Conservation (phyloP, 2,797 vertebrate species). For the Thripadectes ignobilis region DNA sequence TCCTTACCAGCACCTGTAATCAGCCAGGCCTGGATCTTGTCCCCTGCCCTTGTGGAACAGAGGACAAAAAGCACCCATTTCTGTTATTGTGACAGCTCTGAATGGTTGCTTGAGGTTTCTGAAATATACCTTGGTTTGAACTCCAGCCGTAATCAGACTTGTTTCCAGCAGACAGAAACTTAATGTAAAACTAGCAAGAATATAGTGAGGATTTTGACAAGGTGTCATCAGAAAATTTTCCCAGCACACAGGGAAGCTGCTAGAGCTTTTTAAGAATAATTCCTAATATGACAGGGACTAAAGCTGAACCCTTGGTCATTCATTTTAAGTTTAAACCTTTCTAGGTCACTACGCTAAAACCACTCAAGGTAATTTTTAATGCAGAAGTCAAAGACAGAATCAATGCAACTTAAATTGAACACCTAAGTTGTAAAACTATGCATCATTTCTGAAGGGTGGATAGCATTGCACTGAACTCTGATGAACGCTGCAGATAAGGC, state of each 20-base stretch:
- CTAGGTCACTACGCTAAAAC: neutral
- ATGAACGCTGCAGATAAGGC: neutral
- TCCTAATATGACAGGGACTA: slow-evolving; percentile 5
- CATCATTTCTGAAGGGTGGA: neutral
- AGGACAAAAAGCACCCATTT: neutral
- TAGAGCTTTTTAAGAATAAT: slow-evolving; percentile 1
- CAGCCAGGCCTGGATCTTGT: neutral
- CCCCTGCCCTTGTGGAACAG: neutral
- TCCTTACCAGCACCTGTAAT: neutral
- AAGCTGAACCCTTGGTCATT: neutral
- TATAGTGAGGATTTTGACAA: slow-evolving; percentile 14
- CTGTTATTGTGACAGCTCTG: neutral
- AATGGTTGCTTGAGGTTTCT: neutral
- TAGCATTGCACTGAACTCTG: neutral
- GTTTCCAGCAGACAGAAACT: neutral
- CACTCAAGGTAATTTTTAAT: neutral
- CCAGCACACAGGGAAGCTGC: neutral
- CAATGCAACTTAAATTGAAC: neutral
- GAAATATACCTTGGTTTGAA: neutral
- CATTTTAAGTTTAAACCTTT: slow-evolving; percentile 19
- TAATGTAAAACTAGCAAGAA: neutral
- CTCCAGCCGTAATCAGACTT: neutral
- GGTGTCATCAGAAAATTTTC: neutral
- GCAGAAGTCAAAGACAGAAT: neutral
- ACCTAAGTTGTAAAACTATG: neutral